phyloP scores from a whole-genome alignment of 2,797 vertebrate genomes.

The Paramormyrops hopkinsi region DNA sequence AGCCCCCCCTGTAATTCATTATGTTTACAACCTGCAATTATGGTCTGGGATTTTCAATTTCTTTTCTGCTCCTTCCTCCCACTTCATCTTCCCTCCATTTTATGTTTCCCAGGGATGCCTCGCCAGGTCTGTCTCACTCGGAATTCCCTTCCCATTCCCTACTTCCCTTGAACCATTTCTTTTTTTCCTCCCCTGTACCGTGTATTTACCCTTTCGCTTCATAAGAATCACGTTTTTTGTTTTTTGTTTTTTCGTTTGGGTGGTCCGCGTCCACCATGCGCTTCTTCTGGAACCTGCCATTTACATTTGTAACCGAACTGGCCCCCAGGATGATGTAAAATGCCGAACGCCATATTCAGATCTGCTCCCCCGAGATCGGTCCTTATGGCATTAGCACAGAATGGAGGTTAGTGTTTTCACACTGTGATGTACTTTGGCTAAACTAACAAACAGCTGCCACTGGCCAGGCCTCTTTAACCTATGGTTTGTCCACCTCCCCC shows the following conservation, averaged over 20 bases:
- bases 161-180: neutral
- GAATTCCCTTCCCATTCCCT: neutral
- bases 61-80: slow-evolving; percentile 22
- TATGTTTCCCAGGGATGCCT: neutral
- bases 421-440: slow-evolving; percentile 30
- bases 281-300: neutral
- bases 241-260: neutral
- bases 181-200: neutral
- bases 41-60: slow-evolving; percentile 46
- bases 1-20: slow-evolving; percentile 49
- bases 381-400: neutral
- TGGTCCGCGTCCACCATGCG: neutral
- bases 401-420: slow-evolving; percentile 34
- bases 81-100: neutral
- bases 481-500: slow-evolving; percentile 11
- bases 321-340: neutral
- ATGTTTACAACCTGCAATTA: slow-evolving; percentile 53
- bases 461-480: slow-evolving; percentile 14
- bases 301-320: neutral
- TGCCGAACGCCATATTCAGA: neutral
- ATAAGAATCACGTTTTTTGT: neutral
- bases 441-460: slow-evolving; percentile 30
- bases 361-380: neutral
- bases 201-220: neutral
- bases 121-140: neutral